phyloP scores from a whole-genome alignment of 2,113 vertebrate genomes.

The Coracopsis vasa region DNA sequence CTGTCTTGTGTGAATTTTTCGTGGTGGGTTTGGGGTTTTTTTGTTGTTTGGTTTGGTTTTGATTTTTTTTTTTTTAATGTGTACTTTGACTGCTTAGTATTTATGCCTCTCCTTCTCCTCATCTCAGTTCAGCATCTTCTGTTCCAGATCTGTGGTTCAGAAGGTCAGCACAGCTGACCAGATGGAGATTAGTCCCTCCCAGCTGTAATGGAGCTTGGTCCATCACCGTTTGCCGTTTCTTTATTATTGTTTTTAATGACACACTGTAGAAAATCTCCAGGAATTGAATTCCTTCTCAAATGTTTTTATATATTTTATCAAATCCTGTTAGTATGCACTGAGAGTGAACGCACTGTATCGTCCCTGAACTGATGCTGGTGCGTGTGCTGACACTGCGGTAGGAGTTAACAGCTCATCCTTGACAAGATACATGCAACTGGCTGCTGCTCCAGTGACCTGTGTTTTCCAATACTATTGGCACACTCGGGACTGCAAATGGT shows the following conservation, averaged over 20 bases:
- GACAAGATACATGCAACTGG: neutral
- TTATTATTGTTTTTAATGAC: neutral
- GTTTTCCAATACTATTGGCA: neutral
- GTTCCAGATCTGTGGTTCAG: neutral
- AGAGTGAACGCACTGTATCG: constrained; percentile 48
- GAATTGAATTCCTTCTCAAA: constrained; percentile 44
- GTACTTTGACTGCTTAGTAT: neutral
- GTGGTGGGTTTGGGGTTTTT: neutral
- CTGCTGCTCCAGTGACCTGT: neutral
- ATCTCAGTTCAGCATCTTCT: constrained; percentile 20
- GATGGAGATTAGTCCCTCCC: neutral
- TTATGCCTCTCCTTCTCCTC: neutral
- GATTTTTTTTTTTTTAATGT: neutral
- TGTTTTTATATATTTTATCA: constrained; percentile 43
- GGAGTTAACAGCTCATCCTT: neutral
- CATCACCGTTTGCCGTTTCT: neutral
- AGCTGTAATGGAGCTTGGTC: neutral
- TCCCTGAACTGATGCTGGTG: neutral
- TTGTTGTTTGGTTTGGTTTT: neutral
- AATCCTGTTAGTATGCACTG: constrained; percentile 62
- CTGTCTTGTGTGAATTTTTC: constrained; percentile 38
- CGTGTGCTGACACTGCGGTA: neutral
- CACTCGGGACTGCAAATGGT: constrained; percentile 39
- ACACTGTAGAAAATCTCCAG: constrained; percentile 26
- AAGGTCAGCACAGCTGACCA: constrained; percentile 20